Conservation (phyloP, 2,797 vertebrate species). For the Sylvilagus floridanus region DNA sequence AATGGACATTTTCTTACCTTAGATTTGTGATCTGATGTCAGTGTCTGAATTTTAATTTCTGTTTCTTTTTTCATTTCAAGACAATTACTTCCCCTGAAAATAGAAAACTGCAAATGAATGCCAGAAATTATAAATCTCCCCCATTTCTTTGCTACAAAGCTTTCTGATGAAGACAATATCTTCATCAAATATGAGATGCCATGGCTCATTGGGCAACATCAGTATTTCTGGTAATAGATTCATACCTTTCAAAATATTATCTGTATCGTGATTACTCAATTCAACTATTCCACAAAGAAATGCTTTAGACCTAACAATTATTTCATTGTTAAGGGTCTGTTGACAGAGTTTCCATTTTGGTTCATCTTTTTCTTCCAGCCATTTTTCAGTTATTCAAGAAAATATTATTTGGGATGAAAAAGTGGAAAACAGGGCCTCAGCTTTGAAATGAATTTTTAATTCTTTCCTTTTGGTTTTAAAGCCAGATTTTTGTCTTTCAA, state of each 20-base stretch:
- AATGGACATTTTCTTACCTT: constrained; percentile 92
- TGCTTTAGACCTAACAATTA: constrained; percentile 81
- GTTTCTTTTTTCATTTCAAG: constrained; percentile 99
- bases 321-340: constrained; percentile 75
- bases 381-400: constrained; percentile 80
- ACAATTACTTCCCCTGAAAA: constrained; percentile 96
- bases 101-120: constrained; percentile 82
- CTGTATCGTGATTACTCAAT: constrained; percentile 81
- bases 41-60: constrained; percentile 96
- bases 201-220: constrained; percentile 75
- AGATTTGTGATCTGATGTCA: constrained; percentile 96
- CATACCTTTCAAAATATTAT: constrained; percentile 85
- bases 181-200: constrained; percentile 81
- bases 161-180: constrained; percentile 84
- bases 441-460: constrained; percentile 65
- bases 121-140: constrained; percentile 84
- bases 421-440: constrained; percentile 55
- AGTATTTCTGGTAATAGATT: constrained; percentile 82
- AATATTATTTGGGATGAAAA: constrained; percentile 75
- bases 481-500: constrained; percentile 65
- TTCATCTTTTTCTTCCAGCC: constrained; percentile 70
- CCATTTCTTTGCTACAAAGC: constrained; percentile 69
- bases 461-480: constrained; percentile 61
- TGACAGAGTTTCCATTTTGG: constrained; percentile 82
- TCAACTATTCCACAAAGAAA: constrained; percentile 80